Evolutionary conservation across 2,888 invertebrate genomes (phyloP).

Genomic region (Lepidocyrtinus sp.): DNA sequence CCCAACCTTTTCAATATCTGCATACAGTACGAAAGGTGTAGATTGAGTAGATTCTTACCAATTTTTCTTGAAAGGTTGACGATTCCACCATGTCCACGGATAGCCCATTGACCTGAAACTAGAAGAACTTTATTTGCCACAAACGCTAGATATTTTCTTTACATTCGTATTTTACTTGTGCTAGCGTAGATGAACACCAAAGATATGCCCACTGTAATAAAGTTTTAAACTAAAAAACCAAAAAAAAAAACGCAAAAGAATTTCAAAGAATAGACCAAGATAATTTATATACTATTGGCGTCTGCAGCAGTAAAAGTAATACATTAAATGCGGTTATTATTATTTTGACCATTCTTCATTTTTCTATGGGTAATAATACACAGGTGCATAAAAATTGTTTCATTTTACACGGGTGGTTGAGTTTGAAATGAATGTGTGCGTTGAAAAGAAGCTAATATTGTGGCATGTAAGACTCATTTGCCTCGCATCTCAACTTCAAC

Average conservation of each 20-base stretch:
- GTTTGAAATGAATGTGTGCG: slow-evolving; percentile 52
- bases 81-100: background rate
- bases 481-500: slow-evolving; percentile 16
- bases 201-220: background rate
- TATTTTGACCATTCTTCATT: slow-evolving; percentile 8
- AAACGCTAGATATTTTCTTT: background rate
- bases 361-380: background rate
- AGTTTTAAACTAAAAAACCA: slow-evolving; percentile 15
- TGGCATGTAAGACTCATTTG: background rate
- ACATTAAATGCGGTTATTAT: slow-evolving; percentile 12
- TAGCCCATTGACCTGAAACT: slow-evolving; percentile 8
- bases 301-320: slow-evolving; percentile 1
- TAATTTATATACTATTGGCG: background rate
- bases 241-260: background rate
- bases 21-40: background rate
- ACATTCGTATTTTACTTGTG: background rate
- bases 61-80: slow-evolving; percentile 2
- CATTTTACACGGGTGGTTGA: slow-evolving; percentile 54
- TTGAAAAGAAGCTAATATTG: slow-evolving; percentile 24
- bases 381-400: slow-evolving; percentile 41
- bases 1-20: background rate
- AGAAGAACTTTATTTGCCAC: background rate
- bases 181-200: background rate
- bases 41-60: too few relatives aligned
- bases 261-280: too few relatives aligned